Evolutionary conservation across 2,888 invertebrate genomes (phyloP), one percentile per base, ranked within the genome.

Genomic region (Leptinotarsa haldemani): DNA sequence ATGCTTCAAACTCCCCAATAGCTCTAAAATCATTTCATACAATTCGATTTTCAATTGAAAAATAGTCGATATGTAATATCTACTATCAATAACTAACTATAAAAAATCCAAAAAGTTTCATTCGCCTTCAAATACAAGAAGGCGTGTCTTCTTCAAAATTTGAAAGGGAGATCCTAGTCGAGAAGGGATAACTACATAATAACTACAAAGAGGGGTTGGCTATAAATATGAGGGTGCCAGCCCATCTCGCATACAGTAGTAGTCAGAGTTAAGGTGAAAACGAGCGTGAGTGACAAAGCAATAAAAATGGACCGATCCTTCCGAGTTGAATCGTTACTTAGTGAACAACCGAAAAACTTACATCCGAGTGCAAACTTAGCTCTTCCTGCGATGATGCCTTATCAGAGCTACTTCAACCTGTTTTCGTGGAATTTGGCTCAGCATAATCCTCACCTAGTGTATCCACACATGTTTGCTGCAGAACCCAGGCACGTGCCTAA

Each of bases 291-390:
- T 40, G 53, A 73, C 73, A 70, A 61, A 65, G 79, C 56, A 15
- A 81, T 82, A 79, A 90, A 88, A 82, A 95, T 95, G 94, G 95
- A 95, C 75, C 91, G 94, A 80, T 95, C 94, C 79, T 95, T 95
- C 84, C 87, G 94, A 72, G 94, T 95, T 84, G 95, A 95, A 84
- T 93, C 95, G 69, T 87, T 95, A 72, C 93, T 95, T 79, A 92
- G 91, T 88, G 91, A 90, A 82, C 91, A 91, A 73, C 89, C 91
- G 61, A 91, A 91, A 80, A 85, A 86, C 20, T 87, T 82, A 81
- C 84, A 71, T 86, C 88, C 77, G 80, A 88, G 82, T 78, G 90
- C 84, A 77, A 88, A 79, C 79, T 88, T 74, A 82, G 88, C 76
- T 84, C 87, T 75, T 83, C 89, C 61, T 83, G 89, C 90, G 81